Conservation (phyloP, 2,797 vertebrate species). For the Champsocephalus esox region DNA sequence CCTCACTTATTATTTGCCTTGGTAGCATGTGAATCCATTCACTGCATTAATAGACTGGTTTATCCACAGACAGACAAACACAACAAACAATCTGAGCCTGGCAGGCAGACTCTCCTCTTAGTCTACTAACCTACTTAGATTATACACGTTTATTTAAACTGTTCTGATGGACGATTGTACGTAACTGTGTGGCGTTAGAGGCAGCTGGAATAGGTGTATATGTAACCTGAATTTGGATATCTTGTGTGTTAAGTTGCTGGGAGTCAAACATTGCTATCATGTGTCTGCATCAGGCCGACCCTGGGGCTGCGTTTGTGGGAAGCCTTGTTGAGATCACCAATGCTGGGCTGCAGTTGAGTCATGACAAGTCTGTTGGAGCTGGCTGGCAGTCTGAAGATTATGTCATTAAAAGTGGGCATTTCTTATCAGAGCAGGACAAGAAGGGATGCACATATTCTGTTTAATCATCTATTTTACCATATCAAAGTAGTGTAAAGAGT, state of each 20-base stretch:
- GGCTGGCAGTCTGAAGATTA: slow-evolving; percentile 61
- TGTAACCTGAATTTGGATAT: slow-evolving; percentile 15
- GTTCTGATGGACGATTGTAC: slow-evolving; percentile 12
- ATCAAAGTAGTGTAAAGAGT: background rate
- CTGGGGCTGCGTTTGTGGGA: background rate
- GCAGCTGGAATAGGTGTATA: background rate
- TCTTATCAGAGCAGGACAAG: slow-evolving; percentile 18
- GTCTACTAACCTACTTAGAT: slow-evolving; percentile 56
- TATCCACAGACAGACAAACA: background rate
- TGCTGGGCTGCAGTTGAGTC: slow-evolving; percentile 57
- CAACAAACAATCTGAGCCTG: background rate
- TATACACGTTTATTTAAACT: slow-evolving; percentile 37
- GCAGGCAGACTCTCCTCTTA: slow-evolving; percentile 13
- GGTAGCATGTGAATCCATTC: background rate
- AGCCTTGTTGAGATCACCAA: slow-evolving; percentile 34
- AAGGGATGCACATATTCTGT: background rate
- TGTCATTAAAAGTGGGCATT: slow-evolving; percentile 51
- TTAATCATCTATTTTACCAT: background rate
- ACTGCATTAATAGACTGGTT: background rate
- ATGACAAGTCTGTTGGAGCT: slow-evolving; percentile 60
- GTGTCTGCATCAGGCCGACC: slow-evolving; percentile 24
- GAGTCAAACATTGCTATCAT: background rate
- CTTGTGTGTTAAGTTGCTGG: background rate
- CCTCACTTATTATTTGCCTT: background rate
- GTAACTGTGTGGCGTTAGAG: background rate